These are phyloP conservation scores for Myrmecobius fasciatus DNA, from an alignment of 2,113 vertebrate species.

Conservation along the genomic window DNA sequence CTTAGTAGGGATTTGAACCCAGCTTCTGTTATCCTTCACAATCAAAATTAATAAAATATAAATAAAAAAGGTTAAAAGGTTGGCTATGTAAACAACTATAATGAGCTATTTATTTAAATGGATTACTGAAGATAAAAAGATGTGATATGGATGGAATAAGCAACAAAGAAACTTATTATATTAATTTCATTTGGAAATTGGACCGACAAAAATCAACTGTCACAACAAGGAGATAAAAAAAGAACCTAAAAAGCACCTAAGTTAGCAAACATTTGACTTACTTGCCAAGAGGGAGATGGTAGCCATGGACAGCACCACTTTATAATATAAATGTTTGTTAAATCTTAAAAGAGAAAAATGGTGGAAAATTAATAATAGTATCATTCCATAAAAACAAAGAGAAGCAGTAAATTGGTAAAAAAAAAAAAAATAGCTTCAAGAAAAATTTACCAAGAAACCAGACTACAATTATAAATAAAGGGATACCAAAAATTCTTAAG, in stretches of 20 bases:
- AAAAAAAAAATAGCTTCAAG: neutral
- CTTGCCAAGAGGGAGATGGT: neutral
- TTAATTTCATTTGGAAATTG: too few species aligned
- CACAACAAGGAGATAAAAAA: neutral
- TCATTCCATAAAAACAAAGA: neutral
- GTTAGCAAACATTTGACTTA: neutral
- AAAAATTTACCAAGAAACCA: neutral
- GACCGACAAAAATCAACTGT: neutral
- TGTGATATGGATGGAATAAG: neutral
- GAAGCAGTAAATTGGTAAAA: neutral
- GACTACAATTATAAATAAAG: neutral
- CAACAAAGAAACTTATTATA: too few species aligned
- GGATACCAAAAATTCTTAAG: neutral
- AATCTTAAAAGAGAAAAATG: neutral
- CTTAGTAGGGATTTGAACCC: neutral
- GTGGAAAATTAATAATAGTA: neutral
- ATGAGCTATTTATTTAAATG: neutral
- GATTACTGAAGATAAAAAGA: neutral
- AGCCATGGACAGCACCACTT: neutral
- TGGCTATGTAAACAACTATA: neutral
- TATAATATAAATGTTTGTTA: neutral
- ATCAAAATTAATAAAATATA: neutral
- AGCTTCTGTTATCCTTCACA: neutral
- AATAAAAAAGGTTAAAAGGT: neutral
- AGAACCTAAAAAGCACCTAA: neutral